Evolutionary conservation across 2,888 invertebrate species (phyloP).

Genomic region (Notocelia uddmanniana): DNA sequence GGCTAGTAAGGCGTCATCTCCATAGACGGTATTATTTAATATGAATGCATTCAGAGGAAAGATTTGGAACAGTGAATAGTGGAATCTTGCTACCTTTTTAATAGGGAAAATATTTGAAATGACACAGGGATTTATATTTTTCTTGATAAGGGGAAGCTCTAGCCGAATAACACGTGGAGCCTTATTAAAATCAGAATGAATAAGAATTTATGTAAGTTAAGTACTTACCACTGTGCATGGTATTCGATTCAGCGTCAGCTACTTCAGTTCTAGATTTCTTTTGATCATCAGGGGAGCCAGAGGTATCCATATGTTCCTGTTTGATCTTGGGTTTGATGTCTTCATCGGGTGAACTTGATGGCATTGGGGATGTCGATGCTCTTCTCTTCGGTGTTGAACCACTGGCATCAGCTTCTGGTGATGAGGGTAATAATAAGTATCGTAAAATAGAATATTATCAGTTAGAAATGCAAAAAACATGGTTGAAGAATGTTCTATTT

Average conservation of each 20-base stretch:
- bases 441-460: background rate
- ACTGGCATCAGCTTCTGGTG: conserved; percentile 79
- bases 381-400: conserved; percentile 87
- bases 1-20: conserved; percentile 40
- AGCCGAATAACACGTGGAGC: background rate
- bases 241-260: conserved; percentile 95
- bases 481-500: background rate
- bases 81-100: background rate
- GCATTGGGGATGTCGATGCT: conserved; percentile 85
- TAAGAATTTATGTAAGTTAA: background rate
- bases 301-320: conserved; percentile 89
- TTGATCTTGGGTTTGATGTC: conserved; percentile 87
- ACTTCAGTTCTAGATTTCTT: conserved; percentile 93
- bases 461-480: background rate
- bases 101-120: background rate
- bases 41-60: conserved; percentile 11
- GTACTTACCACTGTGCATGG: conserved; percentile 94
- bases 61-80: background rate
- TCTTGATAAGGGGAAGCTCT: too few species aligned
- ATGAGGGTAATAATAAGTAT: background rate
- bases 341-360: conserved; percentile 82
- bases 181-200: background rate
- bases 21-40: conserved; percentile 22
- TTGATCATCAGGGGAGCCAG: conserved; percentile 87
- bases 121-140: background rate